Evolutionary conservation across 30 jellyfish, hydroid and myxozoan genomes (phyloP), one percentile per base, ranked within the genome.

Genomic region (Phacellophora camtschatica): DNA sequence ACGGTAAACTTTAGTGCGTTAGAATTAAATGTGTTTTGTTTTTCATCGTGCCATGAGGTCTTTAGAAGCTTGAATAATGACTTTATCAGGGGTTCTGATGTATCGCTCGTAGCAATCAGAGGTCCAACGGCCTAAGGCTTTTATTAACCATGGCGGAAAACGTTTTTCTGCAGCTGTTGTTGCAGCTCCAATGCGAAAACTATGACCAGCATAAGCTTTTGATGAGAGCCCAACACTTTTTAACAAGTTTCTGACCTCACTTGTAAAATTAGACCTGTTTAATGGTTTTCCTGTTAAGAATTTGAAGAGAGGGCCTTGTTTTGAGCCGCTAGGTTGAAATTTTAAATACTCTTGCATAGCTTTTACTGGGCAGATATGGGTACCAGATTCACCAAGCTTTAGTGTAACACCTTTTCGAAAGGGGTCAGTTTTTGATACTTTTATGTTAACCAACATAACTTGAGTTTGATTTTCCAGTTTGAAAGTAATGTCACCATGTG

Each of bases 341-440:
- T n/a, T n/a, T 9, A 55, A 32, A 25, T 63, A 32, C 29, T 63
- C 30, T 63, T 29, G 51, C 55, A 63, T 24, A 10, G 77, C 77
- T 30, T 19, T 22, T 13, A 63, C 16, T 24, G 77, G 77, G 68
- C 77, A 63, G 9, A 63, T 30, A 35, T 20, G 28, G 12, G 29
- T 10, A 2, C 55, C 51, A 10, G 77, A 8, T 4, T 30, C 23
- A 16, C 1, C 55, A 5, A 63, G 9, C 16, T n/a, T 12, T 15
- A 63, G 29, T 18, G 13, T 13, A 10, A 63, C 55, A 59, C 77
- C 77, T n/a, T 63, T 63, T 9, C 77, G 77, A 28, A 63, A 63
- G 11, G 77, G 77, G 57, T 63, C 77, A 27, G 77, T 32, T 27
- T 63, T 63, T 15, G 56, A 28, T 3, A 27, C 61, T 63, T 63